Base-by-base conservation (phyloP, 1,140 invertebrate species). In the Condylostylus longicornis region DNA sequence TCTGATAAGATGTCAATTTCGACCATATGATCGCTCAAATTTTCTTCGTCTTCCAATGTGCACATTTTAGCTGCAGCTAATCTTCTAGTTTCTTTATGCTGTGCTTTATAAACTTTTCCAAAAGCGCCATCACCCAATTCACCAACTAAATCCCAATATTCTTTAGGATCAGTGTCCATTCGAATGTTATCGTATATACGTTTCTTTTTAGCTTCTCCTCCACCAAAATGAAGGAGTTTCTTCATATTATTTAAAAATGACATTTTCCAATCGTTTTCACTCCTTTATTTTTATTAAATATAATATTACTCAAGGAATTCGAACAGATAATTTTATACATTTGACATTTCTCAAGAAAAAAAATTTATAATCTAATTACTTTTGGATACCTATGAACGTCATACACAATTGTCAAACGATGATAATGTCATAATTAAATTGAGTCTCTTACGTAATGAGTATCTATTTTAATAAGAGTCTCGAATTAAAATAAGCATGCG, bases 121-220 rank as follows among this genome's bases (percentile, higher is more conserved):
- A 98, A 99, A 23, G 95, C 93, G 39, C 95, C 95, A 67, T 98
- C 95, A 32, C 95, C 95, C 33, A 99, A 70, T 67, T 98, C 95
- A 19, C 90, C 90, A 46, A 96, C 69, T 71, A 98, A 90, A 46
- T 93, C 84, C 95, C 95, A 99, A 52, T 78, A 71, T 46, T 93
- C 82, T 44, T 77, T 75, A 2, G 94, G 93, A 65, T 89, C 79
- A 44, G 77, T 77, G 55, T 96, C 90, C 75, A 90, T 88, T 49
- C 81, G 77, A 44, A 94, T 88, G 62, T 93, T 89, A 58, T 85
- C 80, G 50, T 84, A 90, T n/a, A 89, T 71, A 45, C 78, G 79
- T 64, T 88, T 86, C 63, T 88, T 88, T 53, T 85, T 83, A 42
- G 80, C 79, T 51, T 85, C 81, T 52, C 82, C 80, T 45, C 76